Evolutionary conservation across 2,797 vertebrate genomes (phyloP).

Genomic region (Crenichthys baileyi): DNA sequence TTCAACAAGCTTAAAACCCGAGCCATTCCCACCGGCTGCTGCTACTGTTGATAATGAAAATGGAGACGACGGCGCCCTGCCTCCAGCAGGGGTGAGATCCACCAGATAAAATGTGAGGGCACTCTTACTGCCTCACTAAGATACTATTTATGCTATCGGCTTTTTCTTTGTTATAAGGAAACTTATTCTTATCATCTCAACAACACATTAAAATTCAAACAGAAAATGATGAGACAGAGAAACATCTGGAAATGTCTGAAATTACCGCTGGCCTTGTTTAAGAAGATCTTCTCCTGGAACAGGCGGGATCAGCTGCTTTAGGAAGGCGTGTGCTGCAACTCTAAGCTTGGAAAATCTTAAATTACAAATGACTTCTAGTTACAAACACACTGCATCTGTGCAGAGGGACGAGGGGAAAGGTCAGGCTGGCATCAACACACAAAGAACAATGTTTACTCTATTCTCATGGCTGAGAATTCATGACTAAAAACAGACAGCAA

Average conservation of each 20-base stretch:
- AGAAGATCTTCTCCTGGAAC: constrained; percentile 23
- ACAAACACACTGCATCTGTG: constrained; percentile 34
- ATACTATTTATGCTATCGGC: neutral
- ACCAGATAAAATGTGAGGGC: constrained; percentile 25
- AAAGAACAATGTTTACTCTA: neutral
- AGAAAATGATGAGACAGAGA: neutral
- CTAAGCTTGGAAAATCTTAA: constrained; percentile 34
- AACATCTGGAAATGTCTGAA: neutral
- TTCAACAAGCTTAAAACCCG: constrained; percentile 68
- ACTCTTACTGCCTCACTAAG: neutral
- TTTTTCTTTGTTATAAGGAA: constrained; percentile 1
- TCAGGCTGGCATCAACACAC: constrained; percentile 3
- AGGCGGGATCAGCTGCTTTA: constrained; percentile 50
- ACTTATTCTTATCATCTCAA: neutral
- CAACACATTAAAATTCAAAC: neutral
- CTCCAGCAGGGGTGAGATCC: constrained; percentile 22
- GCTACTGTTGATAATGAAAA: constrained; percentile 40
- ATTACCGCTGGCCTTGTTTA: constrained; percentile 1
- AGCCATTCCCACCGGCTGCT: constrained; percentile 43
- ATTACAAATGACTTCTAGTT: constrained; percentile 56
- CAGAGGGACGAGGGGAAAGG: constrained; percentile 1
- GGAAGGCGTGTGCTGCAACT: constrained; percentile 31
- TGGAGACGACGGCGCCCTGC: constrained; percentile 20
- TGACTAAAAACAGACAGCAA: neutral
- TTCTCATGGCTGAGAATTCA: neutral